These are phyloP conservation scores for Myotis findleyi DNA, from an alignment of 2,797 vertebrate genomes.

Conservation along the genomic window DNA sequence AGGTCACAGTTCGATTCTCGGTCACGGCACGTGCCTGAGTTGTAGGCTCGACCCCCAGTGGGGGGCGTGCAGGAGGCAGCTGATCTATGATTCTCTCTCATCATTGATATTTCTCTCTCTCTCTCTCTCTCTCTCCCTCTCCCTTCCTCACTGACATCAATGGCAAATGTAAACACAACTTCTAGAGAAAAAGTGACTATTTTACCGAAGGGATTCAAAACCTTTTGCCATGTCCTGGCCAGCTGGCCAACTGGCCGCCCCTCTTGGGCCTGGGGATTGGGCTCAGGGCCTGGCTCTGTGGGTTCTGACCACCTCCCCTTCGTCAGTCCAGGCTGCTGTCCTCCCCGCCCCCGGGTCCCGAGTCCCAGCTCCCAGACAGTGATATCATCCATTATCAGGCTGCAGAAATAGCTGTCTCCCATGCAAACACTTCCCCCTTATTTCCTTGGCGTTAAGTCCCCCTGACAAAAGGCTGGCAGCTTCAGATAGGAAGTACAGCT, in stretches of 20 bases:
- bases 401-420: not conserved
- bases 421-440: conserved; percentile 53
- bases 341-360: too few species aligned
- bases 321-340: too few species aligned
- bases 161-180: not conserved
- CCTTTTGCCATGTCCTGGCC: not conserved
- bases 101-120: too few species aligned
- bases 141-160: not conserved
- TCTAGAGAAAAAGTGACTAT: not conserved
- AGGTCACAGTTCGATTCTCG: too few species aligned
- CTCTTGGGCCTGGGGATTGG: not conserved
- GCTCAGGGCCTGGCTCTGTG: not conserved
- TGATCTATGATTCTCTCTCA: too few species aligned
- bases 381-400: not conserved
- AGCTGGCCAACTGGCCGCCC: not conserved
- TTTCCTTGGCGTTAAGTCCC: conserved; percentile 40
- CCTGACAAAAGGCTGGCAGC: conserved; percentile 63
- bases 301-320: too few species aligned
- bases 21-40: too few species aligned
- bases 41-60: accelerated
- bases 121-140: too few species aligned
- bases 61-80: too few species aligned
- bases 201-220: not conserved
- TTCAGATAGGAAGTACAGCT: conserved; percentile 65
- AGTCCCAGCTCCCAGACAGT: not conserved